phyloP scores from a whole-genome alignment of 1,140 invertebrate genomes.

The Scaptomyza montana region DNA sequence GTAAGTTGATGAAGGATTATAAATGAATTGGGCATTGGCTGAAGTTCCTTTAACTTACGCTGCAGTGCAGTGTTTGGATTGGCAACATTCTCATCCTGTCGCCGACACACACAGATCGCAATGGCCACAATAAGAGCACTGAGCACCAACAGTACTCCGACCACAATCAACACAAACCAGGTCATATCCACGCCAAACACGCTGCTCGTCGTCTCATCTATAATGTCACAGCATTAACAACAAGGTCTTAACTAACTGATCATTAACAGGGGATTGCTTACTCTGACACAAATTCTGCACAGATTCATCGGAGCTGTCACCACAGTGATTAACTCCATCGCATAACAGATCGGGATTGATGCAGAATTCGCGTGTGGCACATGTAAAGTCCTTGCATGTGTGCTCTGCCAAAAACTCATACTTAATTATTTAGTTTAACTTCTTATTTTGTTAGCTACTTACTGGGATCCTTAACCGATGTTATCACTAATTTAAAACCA shows the following conservation, averaged over 20 bases:
- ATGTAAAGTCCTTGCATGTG: slow-evolving; percentile 94
- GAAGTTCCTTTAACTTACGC: slow-evolving; percentile 47
- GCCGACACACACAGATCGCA: slow-evolving; percentile 90
- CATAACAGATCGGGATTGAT: slow-evolving; percentile 94
- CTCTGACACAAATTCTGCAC: slow-evolving; percentile 91
- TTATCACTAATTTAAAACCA: slow-evolving; percentile 96
- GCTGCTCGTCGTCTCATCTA: slow-evolving; percentile 89
- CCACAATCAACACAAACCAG: slow-evolving; percentile 89
- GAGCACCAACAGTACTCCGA: slow-evolving; percentile 87
- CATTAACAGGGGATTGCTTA: slow-evolving; percentile 84
- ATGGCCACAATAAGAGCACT: slow-evolving; percentile 88
- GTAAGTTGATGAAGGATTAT: slow-evolving; percentile 36
- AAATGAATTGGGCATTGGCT: not conserved
- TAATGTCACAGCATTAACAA: slow-evolving; percentile 57
- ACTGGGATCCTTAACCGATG: slow-evolving; percentile 96
- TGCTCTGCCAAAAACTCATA: slow-evolving; percentile 87
- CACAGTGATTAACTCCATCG: slow-evolving; percentile 95
- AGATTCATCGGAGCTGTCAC: slow-evolving; percentile 95
- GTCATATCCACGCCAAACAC: slow-evolving; percentile 90
- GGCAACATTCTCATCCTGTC: slow-evolving; percentile 85
- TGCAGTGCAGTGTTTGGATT: slow-evolving; percentile 83
- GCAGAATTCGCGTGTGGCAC: slow-evolving; percentile 93
- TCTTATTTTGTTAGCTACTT: slow-evolving; percentile 84
- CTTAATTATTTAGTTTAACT: not conserved
- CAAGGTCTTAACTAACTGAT: no score